Evolutionary conservation across 2,797 vertebrate species (phyloP), one percentile per base, ranked within the genome.

Genomic region (Petrocephalus sullivani): DNA sequence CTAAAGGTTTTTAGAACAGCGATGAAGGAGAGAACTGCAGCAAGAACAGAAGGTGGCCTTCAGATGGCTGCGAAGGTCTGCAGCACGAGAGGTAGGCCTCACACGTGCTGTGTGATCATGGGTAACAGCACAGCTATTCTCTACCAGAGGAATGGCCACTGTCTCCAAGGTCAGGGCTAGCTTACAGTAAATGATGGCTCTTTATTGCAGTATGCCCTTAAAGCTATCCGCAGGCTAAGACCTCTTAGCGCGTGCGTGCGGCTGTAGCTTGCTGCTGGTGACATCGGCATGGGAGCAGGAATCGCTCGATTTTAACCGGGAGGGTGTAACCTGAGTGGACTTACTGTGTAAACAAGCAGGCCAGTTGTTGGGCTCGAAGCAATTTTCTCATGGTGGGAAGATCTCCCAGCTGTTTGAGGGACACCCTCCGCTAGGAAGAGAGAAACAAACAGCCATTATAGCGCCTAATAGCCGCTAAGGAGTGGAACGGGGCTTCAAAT

Each of bases 251-350:
- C 4, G 0, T 19, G 4, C 56, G 1, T n/a, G 46, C 33, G n/a
- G 19, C 46, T 85, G 49, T 85, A 23, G 37, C n/a, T 6, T 46
- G 75, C 57, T 57, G 33, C 64, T 56, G 23, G 81, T 37, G 28
- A 85, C 46, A 88, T 87, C 83, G 85, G 85, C 81, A 75, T 87
- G 89, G 8, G 46, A 64, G 87, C 61, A 86, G 87, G 88, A 89
- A 89, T n/a, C 19, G 88, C 88, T 88, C 83, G 84, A 57, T 86
- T 86, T 88, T 89, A 86, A 89, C 89, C 81, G 49, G 87, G 88
- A 10, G 89, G 86, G 82, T 90, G 89, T 93, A 94, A 93, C 87
- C 56, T 46, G 90, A 94, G 89, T 87, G 56, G 71, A 87, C 46
- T 85, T 58, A 88, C 58, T 90, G 89, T 89, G 88, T 91, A 89